Evolutionary conservation across 1,140 invertebrate species (phyloP), one percentile per base, ranked within the genome.

Genomic region (Zaprionus vittiger): DNA sequence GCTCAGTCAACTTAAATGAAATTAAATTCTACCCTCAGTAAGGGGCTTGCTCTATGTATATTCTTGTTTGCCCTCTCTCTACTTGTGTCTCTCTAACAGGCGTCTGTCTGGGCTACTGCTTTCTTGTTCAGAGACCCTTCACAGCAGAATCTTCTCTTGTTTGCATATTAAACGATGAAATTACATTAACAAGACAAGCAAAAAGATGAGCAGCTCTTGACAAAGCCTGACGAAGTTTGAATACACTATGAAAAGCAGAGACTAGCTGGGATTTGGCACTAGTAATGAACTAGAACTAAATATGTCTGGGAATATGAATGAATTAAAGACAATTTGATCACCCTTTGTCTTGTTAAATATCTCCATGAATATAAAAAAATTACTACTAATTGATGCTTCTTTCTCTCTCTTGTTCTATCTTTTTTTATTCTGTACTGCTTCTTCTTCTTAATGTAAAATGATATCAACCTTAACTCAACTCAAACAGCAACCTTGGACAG

Each of bases 101-200:
- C 24, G 55, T 44, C 41, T 41, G 61, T 44, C 78, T 54, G 69
- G 54, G 38, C 66, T 70, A 26, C 54, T 56, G 24, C 6, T 3
- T n/a, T 9, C 31, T 31, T 31, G 31, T 11, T 31, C 31, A 31
- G 31, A 24, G 24, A 56, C 62, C 38, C 37, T 28, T 26, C 63
- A 34, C 22, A 17, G 34, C 20, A 56, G 44, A 11, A 11, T 22
- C 44, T n/a, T 6, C 15, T 31, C 37, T 54, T 66, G 65, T 66
- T 71, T 67, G 55, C 75, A 77, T 69, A 55, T 75, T 72, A 64
- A 63, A 61, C 65, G 54, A 56, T 77, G 47, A 75, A 87, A 87
- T 73, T 80, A 54, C 62, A 78, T 75, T 68, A 70, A 47, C 41
- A 66, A 55, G 44, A 72, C 37, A 87, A 77, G 38, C 59, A 55